Evolutionary conservation across 2,888 invertebrate genomes (phyloP), one percentile per base, ranked within the genome.

Genomic region (Agapostemon virescens): DNA sequence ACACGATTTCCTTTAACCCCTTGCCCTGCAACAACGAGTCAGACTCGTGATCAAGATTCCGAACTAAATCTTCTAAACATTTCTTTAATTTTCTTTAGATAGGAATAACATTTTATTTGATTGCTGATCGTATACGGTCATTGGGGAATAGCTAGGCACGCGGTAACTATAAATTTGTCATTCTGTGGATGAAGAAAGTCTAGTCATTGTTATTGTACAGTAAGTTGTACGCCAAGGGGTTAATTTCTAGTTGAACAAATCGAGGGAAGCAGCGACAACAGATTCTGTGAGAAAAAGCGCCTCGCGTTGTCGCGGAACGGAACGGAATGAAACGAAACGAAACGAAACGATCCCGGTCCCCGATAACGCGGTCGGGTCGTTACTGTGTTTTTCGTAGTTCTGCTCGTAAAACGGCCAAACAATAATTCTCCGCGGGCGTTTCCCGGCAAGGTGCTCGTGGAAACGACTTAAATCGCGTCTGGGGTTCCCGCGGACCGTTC

Each of bases 401-500:
- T 2, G 61, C 33, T 15, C 61, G 73, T 77, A 55, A 74, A 74
- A 42, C 17, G 40, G 23, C 66, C 49, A 66, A 73, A 66, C 78
- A 52, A 79, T 79, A 77, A 73, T 78, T 81, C 67, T 58, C 17
- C 13, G 23, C 15, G 20, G n/a, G 6, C 63, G 70, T 74, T 71
- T 64, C 20, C 66, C 49, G 6, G 58, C 20, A 70, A 74, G 70
- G 52, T 38, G 72, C 42, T 33, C 71, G 74, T 69, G 71, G 69
- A 36, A 52, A 71, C 64, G 79, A 81, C 79, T 79, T 81, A 74
- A 81, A 79, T 75, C 81, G 79, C 71, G 66, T 74, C 79, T 64
- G 36, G 20, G 52, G 13, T 61, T 63, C 23, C 61, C 73, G 5
- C 55, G 17, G 68, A 69, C 30, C n/a, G n/a, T 73, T 40, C 42